Percentiles rank a stretch among this genome's conserved stretches.
Evolutionary conservation across 2,888 invertebrate species (phyloP).

Genomic region (Melieria omissa): DNA sequence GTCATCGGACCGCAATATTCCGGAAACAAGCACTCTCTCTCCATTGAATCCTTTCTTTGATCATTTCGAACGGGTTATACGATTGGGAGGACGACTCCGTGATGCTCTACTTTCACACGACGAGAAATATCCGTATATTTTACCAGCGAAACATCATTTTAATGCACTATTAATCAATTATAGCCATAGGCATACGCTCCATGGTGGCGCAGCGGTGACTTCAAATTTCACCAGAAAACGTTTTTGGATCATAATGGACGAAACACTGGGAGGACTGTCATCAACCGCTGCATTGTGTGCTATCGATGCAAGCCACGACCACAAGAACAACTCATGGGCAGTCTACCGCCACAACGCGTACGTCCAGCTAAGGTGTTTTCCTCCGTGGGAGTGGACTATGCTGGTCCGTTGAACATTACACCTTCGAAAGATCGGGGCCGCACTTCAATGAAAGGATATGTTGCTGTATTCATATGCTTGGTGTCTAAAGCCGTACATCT

Average conservation of each 20-base stretch:
- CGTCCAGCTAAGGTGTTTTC: conserved; percentile 24
- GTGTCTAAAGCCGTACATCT: conserved; percentile 10
- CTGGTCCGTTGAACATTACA: conserved; percentile 35
- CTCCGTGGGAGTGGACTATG: conserved; percentile 36
- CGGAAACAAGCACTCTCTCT: conserved; percentile 19
- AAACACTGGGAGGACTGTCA: no score
- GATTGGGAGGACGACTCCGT: conserved; percentile 23
- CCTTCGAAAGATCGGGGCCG: conserved; percentile 40
- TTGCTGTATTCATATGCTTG: conserved; percentile 5
- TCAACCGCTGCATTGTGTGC: conserved; percentile 23
- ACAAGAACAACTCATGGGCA: conserved; percentile 22
- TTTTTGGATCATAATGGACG: no score
- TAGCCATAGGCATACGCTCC: no score
- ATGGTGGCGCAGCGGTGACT: no score
- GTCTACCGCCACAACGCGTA: conserved; percentile 12
- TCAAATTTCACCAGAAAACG: no score
- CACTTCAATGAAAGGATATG: conserved; percentile 11
- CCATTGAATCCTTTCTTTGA: conserved; percentile 25
- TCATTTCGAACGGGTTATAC: conserved; percentile 10
- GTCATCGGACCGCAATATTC: no score
- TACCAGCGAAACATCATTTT: conserved; percentile 24
- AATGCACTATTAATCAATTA: no score
- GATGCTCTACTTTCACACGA: conserved; percentile 12
- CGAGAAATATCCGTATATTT: conserved; percentile 26
- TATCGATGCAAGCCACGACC: conserved; percentile 16